Percentiles rank a stretch among this genome's conserved stretches.
phyloP scores from a whole-genome alignment of 1,140 invertebrate species.

The Ruditapes philippinarum region DNA sequence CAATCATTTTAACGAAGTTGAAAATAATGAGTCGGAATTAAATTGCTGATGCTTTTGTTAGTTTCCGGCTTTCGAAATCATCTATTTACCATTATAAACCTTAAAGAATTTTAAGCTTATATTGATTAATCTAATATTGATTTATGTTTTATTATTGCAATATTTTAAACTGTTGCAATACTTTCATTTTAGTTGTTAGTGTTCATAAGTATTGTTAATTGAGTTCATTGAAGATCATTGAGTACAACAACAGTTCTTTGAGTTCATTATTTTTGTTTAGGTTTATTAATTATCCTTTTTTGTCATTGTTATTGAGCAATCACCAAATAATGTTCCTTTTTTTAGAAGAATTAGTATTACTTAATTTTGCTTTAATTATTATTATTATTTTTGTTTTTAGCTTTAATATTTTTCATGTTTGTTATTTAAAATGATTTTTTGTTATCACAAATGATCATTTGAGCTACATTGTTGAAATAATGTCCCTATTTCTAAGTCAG shows the following conservation, averaged over 20 bases:
- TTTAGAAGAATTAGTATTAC: neutral
- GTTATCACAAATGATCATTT: neutral
- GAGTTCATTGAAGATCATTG: neutral
- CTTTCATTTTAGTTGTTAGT: neutral
- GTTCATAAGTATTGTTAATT: constrained; percentile 1
- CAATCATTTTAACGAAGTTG: too few species aligned
- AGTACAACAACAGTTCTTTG: neutral
- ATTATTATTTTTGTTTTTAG: neutral
- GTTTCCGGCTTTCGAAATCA: neutral
- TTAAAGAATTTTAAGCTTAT: neutral
- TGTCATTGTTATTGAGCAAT: neutral
- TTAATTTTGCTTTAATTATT: constrained; percentile 8
- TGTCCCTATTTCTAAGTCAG: constrained; percentile 53
- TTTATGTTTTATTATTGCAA: neutral
- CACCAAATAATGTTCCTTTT: constrained; percentile 14
- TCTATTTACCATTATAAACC: neutral
- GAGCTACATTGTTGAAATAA: neutral
- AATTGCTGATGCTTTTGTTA: too few species aligned
- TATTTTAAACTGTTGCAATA: neutral
- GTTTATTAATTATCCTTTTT: constrained; percentile 7
- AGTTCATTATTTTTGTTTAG: constrained; percentile 20
- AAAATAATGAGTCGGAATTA: too few species aligned
- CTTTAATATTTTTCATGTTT: constrained; percentile 6
- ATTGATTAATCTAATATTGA: neutral
- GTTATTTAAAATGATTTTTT: neutral